These are phyloP conservation scores for Coecobrya sp. DNA, from an alignment of 2,888 invertebrate species.

Conservation along the genomic window DNA sequence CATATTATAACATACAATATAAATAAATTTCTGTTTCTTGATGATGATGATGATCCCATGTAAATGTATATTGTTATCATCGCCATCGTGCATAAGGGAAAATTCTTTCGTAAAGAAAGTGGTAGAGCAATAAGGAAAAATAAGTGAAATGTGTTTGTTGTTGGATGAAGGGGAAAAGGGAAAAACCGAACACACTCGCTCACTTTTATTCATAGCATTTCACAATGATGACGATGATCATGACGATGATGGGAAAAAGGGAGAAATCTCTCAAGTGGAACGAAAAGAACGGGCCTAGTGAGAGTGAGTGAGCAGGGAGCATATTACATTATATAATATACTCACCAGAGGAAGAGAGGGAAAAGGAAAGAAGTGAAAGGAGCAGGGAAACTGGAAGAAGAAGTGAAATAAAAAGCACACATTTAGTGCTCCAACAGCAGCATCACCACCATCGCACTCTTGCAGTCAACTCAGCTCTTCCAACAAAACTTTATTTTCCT, in stretches of 20 bases:
- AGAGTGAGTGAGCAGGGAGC: slow-evolving; percentile 59
- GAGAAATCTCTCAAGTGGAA: slow-evolving; percentile 80
- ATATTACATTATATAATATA: slow-evolving; percentile 58
- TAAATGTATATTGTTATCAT: slow-evolving; percentile 53
- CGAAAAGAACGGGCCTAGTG: slow-evolving; percentile 62
- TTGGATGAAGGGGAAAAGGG: slow-evolving; percentile 62
- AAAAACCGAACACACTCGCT: slow-evolving; percentile 54
- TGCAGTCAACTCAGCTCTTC: slow-evolving; percentile 47
- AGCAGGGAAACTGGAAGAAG: slow-evolving; percentile 28
- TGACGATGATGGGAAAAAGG: slow-evolving; percentile 65
- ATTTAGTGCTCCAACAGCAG: slow-evolving; percentile 6
- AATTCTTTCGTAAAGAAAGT: slow-evolving; percentile 61
- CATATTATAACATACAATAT: neutral
- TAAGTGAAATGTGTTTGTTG: slow-evolving; percentile 72
- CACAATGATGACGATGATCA: slow-evolving; percentile 54
- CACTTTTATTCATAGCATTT: slow-evolving; percentile 73
- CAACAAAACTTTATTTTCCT: slow-evolving; percentile 68
- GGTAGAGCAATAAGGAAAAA: slow-evolving; percentile 53
- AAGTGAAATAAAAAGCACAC: slow-evolving; percentile 55
- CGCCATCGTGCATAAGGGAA: neutral
- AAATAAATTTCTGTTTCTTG: slow-evolving; percentile 14
- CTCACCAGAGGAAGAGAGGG: slow-evolving; percentile 19
- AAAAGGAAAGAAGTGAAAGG: slow-evolving; percentile 6
- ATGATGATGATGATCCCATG: slow-evolving; percentile 36
- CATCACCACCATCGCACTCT: slow-evolving; percentile 20